A percentile compares a stretch with the other conserved stretches of the same genome.
These are phyloP conservation scores for rabbit (Oryctolagus cuniculus) DNA, from an alignment of 2,113 vertebrate species.

Conservation along the genomic window mOryCun1.1 NC_091436.1:123975501-123976000, in stretches of 20 bases:
- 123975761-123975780: background rate
- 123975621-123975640: background rate
- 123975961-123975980: background rate
- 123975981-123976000: background rate
- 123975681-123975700: background rate
- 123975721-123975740: background rate
- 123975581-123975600: no score
- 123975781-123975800: background rate
- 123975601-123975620: background rate
- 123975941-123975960: background rate
- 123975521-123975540: no score
- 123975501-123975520: no score
- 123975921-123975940: background rate
- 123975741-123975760: background rate
- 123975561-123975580: no score
- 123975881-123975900: background rate
- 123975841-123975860: background rate
- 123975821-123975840: background rate
- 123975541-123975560: no score
- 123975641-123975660: background rate
- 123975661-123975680: background rate
- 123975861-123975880: background rate
- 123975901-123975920: background rate
- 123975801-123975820: fast-evolving
- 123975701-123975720: background rate